These are phyloP conservation scores for Ammodytes marinus DNA, from an alignment of 2,113 vertebrate genomes.

Conservation along the genomic window DNA sequence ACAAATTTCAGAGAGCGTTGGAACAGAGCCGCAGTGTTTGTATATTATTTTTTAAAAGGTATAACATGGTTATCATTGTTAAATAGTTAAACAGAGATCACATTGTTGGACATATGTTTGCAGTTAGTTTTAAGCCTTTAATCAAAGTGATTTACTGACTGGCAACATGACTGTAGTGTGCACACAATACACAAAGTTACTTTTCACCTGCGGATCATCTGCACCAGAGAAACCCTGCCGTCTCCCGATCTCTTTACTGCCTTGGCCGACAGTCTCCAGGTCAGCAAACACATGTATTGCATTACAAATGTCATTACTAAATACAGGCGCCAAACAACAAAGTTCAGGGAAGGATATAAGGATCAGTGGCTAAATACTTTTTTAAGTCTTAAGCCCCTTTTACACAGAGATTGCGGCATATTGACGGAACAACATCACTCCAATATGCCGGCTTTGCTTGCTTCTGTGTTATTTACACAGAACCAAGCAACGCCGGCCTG, in stretches of 20 bases:
- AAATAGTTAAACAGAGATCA: background rate
- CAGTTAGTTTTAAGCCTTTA: background rate
- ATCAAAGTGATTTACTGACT: background rate
- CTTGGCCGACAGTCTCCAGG: background rate
- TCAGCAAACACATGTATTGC: background rate
- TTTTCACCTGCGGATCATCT: background rate
- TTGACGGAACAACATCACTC: no score
- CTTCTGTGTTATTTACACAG: no score
- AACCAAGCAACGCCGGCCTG: no score
- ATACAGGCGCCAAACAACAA: background rate
- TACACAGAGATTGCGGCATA: no score
- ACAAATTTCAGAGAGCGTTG: slow-evolving; percentile 65
- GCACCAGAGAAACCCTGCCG: background rate
- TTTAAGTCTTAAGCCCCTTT: no score
- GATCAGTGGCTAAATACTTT: no score
- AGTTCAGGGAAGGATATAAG: background rate
- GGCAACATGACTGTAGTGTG: background rate
- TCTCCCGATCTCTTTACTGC: background rate
- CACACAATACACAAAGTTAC: no score
- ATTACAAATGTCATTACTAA: background rate
- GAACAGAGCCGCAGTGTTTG: slow-evolving; percentile 35
- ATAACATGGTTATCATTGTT: slow-evolving; percentile 19
- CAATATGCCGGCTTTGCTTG: no score
- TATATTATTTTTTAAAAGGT: background rate
- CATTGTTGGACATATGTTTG: background rate